Evolutionary conservation across 2,888 invertebrate genomes (phyloP), one percentile per base, ranked within the genome.

Genomic region (Caenorhabditis macrosperma): DNA sequence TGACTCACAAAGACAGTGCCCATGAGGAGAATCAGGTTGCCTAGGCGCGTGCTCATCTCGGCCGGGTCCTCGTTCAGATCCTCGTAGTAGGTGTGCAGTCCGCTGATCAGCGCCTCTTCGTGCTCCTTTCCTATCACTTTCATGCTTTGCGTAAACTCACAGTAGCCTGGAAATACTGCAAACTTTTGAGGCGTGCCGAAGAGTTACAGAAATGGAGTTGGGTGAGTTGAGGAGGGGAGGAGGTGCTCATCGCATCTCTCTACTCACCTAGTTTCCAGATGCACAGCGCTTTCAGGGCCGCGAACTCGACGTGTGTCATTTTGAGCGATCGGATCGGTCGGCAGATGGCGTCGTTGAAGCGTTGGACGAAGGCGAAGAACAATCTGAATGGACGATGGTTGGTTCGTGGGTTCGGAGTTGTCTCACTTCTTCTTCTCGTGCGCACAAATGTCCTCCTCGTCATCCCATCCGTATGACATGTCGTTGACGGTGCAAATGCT

Each of bases 391-490:
- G n/a, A n/a, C n/a, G n/a, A n/a, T n/a, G n/a, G n/a, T n/a, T n/a
- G n/a, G n/a, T n/a, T n/a, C n/a, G n/a, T n/a, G n/a, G n/a, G n/a
- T n/a, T n/a, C n/a, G n/a, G n/a, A n/a, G n/a, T n/a, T n/a, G n/a
- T n/a, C 72, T 69, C 20, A 82, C 84, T 75, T 82, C 44, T 78
- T 79, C 77, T 85, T 84, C 38, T 84, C 82, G 0, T 68, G 48
- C 6, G 66, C 59, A 41, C 41, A 24, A 17, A 85, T 81, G 41
- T 82, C 82, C 1, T 77, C 79, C 38, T 85, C 85, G 64, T 84
- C 83, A 15, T 85, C 84, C 85, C 85, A 85, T 30, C 85, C 85
- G 59, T 82, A 77, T 0, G 78, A 78, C 59, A 82, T 74, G 52
- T 85, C 81, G 22, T 82, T 72, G 1, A 84, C 69, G 0, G 78